Base-by-base conservation (phyloP, 53 echinoderm and acorn worm species). In the Zoroaster sp. region DNA sequence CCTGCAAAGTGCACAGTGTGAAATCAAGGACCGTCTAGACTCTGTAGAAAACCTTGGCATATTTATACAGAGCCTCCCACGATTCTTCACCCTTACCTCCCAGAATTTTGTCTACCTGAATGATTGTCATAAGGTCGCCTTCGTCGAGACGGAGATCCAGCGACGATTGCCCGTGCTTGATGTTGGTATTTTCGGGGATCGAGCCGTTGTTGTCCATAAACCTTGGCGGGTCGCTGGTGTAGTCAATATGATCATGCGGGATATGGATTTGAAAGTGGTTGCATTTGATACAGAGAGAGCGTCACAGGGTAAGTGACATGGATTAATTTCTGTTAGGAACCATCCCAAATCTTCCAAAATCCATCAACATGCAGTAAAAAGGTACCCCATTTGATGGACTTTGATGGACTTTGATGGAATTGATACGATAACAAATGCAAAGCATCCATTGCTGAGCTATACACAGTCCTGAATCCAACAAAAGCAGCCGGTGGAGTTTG, bases 211-310 rank as follows among this genome's bases (percentile, higher is more conserved):
- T 37, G 47, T 85, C 2, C 70, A 36, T 23, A 70, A 85, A 35
- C 85, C 85, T 0, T 71, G 36, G 85, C 71, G 35, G 0, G 71
- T 85, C 11, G 85, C 69, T 5, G 39, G 21, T n/a, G 71, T 85
- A 1, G 70, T 85, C 49, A 85, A 85, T 3, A 69, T 37, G 33
- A 71, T 85, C 85, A 46, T 85, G 36, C 40, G 38, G 70, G 85
- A 85, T 49, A 34, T 12, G 18, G 35, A 72, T 1, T 25, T 31
- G 23, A 42, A 47, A 46, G 67, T 85, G 1, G 51, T 85, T 6
- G 85, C 85, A 46, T 85, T 85, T 35, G 85, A 85, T 35, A 85
- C 85, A 34, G 85, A 85, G 21, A 32, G 85, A 85, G 51, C 85
- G 12, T 46, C 49, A n/a, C 8, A 52, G 6, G 52, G 85, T 71